Percentiles rank a stretch among this genome's conserved stretches.
Conservation (phyloP, 2,888 invertebrate genomes). For the Luperina testacea region DNA sequence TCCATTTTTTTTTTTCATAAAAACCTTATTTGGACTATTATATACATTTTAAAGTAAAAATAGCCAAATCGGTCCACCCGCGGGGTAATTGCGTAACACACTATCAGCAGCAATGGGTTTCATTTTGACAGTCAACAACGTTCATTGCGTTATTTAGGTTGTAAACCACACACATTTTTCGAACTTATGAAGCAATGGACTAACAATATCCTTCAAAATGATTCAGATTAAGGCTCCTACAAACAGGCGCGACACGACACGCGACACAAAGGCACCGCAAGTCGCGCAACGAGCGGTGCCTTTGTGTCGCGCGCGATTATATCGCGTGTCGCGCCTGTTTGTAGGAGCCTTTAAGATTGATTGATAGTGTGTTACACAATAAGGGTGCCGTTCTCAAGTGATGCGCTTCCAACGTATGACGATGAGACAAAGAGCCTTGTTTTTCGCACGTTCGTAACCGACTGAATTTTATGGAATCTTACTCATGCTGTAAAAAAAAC, state of each 20-base stretch:
- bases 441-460: not conserved
- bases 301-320: too few species aligned
- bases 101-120: not conserved
- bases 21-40: not conserved
- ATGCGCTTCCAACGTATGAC: not conserved
- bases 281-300: too few species aligned
- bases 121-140: not conserved
- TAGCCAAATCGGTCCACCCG: not conserved
- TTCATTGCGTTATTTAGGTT: too few species aligned
- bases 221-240: too few species aligned
- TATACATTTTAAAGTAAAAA: not conserved
- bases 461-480: not conserved
- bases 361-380: too few species aligned
- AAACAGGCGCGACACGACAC: too few species aligned
- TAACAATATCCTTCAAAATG: too few species aligned
- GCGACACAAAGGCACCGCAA: too few species aligned
- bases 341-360: too few species aligned
- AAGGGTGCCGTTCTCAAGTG: not conserved
- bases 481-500: conserved; percentile 4
- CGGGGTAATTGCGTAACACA: not conserved
- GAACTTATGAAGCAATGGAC: too few species aligned
- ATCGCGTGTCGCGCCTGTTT: too few species aligned
- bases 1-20: not conserved
- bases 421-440: not conserved
- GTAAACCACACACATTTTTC: too few species aligned